Evolutionary conservation across 2,888 invertebrate genomes (phyloP), one percentile per base, ranked within the genome.

Genomic region (Diarsia brunnea): DNA sequence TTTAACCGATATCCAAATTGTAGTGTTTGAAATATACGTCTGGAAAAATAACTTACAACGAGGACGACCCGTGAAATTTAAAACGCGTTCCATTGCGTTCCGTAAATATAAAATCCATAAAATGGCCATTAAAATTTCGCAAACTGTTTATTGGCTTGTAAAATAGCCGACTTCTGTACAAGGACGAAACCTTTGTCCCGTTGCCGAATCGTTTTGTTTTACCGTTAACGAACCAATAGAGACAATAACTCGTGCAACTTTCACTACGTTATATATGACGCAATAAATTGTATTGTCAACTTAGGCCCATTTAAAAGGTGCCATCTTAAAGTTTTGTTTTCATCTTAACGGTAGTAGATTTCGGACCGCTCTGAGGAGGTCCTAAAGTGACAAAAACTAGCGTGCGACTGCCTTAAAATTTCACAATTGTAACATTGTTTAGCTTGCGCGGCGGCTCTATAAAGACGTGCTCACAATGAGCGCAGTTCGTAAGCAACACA

Each of bases 211-310:
- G 90, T 94, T 92, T 93, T 91, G 89, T 93, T 80, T 92, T 94
- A 95, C 95, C 93, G 95, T 96, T 96, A 94, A 89, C 91, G 87
- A 89, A 90, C 84, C 82, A 89, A 90, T 84, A 85, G 88, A 92
- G 85, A 95, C 94, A 94, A 95, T 90, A 89, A 88, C 82, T 77
- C 84, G 84, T 87, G 89, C 91, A 93, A 96, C 96, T 96, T 96
- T 96, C 96, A 95, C 96, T 96, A 93, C 85, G 91, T 96, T 93
- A 94, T 95, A 94, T 95, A 95, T 94, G 94, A 93, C 89, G 92
- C 92, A 94, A 95, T 96, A 96, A 96, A 96, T 90, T 87, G 87
- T 85, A 92, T 95, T 95, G 95, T 95, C 84, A 68, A 65, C 68
- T 84, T 80, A 79, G 89, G 87, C 86, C 90, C 89, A 89, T 93